phyloP scores from a whole-genome alignment of 2,113 vertebrate genomes.

The Monopterus albus region DNA sequence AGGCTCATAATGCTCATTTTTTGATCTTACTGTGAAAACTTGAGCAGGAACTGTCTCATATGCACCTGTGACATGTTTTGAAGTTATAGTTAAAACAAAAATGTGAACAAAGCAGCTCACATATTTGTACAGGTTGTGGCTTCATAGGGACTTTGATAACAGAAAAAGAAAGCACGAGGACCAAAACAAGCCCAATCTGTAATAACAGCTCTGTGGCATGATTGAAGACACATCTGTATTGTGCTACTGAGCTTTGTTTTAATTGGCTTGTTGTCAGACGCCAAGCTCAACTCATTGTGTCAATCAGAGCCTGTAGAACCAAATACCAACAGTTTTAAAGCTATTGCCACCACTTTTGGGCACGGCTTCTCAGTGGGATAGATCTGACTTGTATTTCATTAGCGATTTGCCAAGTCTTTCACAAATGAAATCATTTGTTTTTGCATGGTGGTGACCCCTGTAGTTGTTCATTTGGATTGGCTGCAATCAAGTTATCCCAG shows the following conservation, averaged over 20 bases:
- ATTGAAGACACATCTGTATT: conserved; percentile 74
- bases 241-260: conserved; percentile 64
- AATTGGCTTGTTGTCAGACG: conserved; percentile 66
- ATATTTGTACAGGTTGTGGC: conserved; percentile 74
- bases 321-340: conserved; percentile 61
- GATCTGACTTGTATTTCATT: conserved; percentile 62
- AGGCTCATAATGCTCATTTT: conserved; percentile 24
- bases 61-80: conserved; percentile 64
- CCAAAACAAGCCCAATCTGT: conserved; percentile 69
- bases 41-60: conserved; percentile 34
- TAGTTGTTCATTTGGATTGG: conserved; percentile 33
- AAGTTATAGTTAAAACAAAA: conserved; percentile 65
- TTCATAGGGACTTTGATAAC: conserved; percentile 59
- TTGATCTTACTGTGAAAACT: conserved; percentile 48
- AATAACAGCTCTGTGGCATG: conserved; percentile 67
- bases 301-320: conserved; percentile 50
- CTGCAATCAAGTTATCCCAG: conserved; percentile 11
- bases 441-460: background rate
- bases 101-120: conserved; percentile 42
- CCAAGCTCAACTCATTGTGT: conserved; percentile 48
- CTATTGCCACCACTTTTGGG: conserved; percentile 40
- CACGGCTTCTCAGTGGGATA: conserved; percentile 36
- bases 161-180: conserved; percentile 45
- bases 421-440: conserved; percentile 39
- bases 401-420: conserved; percentile 17